Conservation (phyloP, 2,888 invertebrate genomes). For the Girardia tigrina region DNA sequence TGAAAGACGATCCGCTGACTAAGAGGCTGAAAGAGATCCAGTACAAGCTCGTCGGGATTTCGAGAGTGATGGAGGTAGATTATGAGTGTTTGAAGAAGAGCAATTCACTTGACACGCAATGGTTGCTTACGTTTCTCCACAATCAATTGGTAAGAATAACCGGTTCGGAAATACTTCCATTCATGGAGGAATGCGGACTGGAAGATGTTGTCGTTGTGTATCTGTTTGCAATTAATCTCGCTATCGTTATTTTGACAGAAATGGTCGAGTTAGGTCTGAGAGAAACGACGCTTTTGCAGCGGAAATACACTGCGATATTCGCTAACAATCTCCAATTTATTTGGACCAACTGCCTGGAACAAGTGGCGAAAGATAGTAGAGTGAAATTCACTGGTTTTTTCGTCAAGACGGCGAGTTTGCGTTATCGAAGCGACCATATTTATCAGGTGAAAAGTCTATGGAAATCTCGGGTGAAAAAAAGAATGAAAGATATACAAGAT, state of each 20-base stretch:
- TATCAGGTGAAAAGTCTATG: background rate
- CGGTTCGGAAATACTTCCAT: background rate
- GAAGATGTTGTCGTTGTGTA: background rate
- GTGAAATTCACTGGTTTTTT: background rate
- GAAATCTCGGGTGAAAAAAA: background rate
- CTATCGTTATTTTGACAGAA: background rate
- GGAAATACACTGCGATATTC: background rate
- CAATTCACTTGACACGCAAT: background rate
- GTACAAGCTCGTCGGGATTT: background rate
- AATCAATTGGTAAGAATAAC: background rate
- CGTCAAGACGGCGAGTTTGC: background rate
- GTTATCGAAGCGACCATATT: background rate
- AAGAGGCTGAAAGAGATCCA: background rate
- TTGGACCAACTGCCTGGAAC: background rate
- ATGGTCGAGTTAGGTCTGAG: background rate
- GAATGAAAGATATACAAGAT: slow-evolving; percentile 15
- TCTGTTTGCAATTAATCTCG: background rate
- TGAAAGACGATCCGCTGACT: background rate
- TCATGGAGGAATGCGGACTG: background rate
- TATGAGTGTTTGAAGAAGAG: background rate
- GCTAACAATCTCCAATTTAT: background rate
- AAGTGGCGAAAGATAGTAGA: background rate
- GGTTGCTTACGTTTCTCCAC: background rate
- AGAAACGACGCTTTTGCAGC: background rate
- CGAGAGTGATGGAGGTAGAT: background rate